Conservation (phyloP, 2,888 invertebrate species). For the Beris morrisii region DNA sequence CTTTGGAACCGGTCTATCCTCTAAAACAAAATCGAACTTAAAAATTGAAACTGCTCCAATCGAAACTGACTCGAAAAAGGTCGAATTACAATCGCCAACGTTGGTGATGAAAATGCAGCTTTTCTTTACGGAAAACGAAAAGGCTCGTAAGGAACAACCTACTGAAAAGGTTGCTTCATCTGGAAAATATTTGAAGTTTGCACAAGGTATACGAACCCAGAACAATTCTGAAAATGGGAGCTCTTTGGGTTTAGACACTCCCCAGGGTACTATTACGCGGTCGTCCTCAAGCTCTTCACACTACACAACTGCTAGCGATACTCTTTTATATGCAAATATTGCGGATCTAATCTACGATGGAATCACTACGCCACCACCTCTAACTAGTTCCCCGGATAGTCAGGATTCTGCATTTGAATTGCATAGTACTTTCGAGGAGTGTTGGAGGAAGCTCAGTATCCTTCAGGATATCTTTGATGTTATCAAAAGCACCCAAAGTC, state of each 20-base stretch:
- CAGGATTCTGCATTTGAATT: not conserved
- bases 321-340: too few species aligned
- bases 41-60: not conserved
- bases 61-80: not conserved
- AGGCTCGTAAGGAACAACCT: too few species aligned
- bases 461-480: conserved; percentile 16
- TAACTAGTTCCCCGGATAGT: not conserved
- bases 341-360: too few species aligned
- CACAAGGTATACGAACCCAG: too few species aligned
- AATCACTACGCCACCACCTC: conserved; percentile 1
- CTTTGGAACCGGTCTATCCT: conserved; percentile 7
- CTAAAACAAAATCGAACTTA: conserved; percentile 1
- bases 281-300: too few species aligned
- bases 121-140: not conserved
- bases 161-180: too few species aligned
- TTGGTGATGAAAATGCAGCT: conserved; percentile 8
- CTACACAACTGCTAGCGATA: too few species aligned
- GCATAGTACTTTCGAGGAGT: conserved; percentile 4
- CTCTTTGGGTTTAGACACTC: too few species aligned
- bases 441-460: conserved; percentile 5
- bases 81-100: conserved; percentile 5
- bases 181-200: too few species aligned
- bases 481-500: conserved; percentile 16
- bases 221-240: too few species aligned
- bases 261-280: too few species aligned